Evolutionary conservation across 2,888 invertebrate species (phyloP), one percentile per base, ranked within the genome.

Genomic region (Epirrita christyi): DNA sequence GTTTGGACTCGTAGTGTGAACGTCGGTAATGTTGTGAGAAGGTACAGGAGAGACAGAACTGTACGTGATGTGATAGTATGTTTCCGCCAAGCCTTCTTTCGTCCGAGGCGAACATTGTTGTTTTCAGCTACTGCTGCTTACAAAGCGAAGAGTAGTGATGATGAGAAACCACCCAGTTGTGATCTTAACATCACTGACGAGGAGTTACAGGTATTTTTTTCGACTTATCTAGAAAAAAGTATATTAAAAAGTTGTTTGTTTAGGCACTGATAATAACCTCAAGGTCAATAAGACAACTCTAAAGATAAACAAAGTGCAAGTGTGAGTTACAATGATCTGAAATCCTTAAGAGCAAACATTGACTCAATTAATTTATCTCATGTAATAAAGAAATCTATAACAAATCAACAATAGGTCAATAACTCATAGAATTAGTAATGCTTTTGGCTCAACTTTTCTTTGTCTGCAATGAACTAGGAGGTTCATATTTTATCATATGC

Each of bases 81-180:
- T 55, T 86, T 92, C 50, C 79, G 80, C 48, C 85, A 88, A 38
- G 80, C 87, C 0, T 76, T 88, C 55, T 67, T 86, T 10, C 78
- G 83, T 5, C 87, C 90, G 0, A 71, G 81, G 14, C 68, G 81
- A 55, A 88, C 88, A 0, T 64, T 92, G 0, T 61, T 91, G 0
- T 55, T 92, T 2, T 85, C 90, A 0, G 91, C 85, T 0, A 83
- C 88, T 0, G 92, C 91, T 0, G 88, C 87, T 0, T 92, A 77
- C 49, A 87, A 86, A 47, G 78, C 78, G 13, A 68, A 72, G 0
- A 72, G 65, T 0, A 78, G 79, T 1, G 75, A 77, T 6, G 69
- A 73, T 0, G 68, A 64, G 0, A 58, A 55, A 0, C 61, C 74
- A 1, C 69, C 75, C 5, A 66, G 64, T 36, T 84, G 88, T 55